These are phyloP conservation scores for Lingula anatina DNA, from an alignment of 2,888 invertebrate species.

Conservation along the genomic window DNA sequence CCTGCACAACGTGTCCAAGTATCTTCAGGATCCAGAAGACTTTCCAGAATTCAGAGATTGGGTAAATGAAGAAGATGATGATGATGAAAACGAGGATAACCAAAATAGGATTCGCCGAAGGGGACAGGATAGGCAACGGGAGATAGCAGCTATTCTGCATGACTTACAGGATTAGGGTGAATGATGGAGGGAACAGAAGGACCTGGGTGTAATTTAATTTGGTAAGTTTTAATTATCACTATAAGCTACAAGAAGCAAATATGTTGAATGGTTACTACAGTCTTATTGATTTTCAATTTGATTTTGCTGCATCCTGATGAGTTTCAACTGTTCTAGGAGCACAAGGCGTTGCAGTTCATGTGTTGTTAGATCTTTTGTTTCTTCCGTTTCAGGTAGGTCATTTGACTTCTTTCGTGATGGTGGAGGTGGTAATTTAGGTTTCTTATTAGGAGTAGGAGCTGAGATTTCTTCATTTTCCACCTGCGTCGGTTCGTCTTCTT, in stretches of 20 bases:
- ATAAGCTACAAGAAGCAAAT: too few species aligned
- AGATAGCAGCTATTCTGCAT: neutral
- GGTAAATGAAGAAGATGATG: neutral
- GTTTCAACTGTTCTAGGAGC: neutral
- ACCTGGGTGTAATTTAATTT: too few species aligned
- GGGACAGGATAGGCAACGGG: neutral
- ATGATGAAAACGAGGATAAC: neutral
- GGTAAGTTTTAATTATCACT: too few species aligned
- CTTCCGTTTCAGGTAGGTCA: neutral
- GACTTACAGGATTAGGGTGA: neutral
- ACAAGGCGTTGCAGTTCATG: neutral
- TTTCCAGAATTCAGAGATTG: conserved; percentile 1
- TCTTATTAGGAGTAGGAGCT: neutral
- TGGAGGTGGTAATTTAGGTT: conserved; percentile 1
- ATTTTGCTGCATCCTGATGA: neutral
- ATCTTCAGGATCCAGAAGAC: conserved; percentile 1
- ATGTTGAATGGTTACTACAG: too few species aligned
- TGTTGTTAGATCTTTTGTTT: neutral
- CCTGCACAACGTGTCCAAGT: conserved; percentile 3
- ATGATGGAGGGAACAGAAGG: too few species aligned
- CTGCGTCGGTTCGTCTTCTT: neutral
- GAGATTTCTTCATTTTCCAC: neutral
- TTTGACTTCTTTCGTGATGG: too few species aligned
- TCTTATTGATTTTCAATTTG: too few species aligned
- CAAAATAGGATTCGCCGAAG: neutral